Percentiles rank a stretch among this genome's conserved stretches.
Evolutionary conservation across 2,113 vertebrate species (phyloP).

Genomic region (Sminthopsis crassicaudata): DNA sequence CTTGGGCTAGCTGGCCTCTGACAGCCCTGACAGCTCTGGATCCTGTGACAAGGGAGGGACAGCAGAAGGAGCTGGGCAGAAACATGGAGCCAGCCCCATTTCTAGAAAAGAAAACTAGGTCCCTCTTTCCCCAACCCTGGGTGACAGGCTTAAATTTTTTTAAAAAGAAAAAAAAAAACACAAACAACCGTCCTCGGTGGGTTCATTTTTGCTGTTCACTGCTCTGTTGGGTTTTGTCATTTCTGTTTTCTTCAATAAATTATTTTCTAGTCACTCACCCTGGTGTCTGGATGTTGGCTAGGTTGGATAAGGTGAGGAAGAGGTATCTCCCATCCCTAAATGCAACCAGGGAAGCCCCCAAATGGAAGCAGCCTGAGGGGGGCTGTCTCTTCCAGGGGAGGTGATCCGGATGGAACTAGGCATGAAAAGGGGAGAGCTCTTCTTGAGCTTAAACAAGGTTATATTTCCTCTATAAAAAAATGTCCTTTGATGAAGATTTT

Average conservation of each 20-base stretch:
- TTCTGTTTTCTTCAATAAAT: conserved; percentile 89
- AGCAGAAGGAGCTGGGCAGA: not conserved
- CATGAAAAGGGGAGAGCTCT: not conserved
- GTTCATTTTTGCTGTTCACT: conserved; percentile 82
- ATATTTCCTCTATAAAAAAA: too few relatives aligned
- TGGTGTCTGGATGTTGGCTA: not conserved
- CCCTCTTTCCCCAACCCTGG: conserved; percentile 48
- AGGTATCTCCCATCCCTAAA: not conserved
- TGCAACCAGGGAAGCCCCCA: not conserved
- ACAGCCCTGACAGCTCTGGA: not conserved
- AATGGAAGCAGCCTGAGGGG: not conserved
- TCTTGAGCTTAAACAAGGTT: too few relatives aligned
- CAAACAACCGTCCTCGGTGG: conserved; percentile 69
- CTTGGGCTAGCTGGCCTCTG: not conserved
- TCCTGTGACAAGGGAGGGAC: not conserved
- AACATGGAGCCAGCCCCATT: not conserved
- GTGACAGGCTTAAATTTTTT: conserved; percentile 74
- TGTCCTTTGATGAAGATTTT: too few relatives aligned
- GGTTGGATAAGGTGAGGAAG: not conserved
- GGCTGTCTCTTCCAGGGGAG: not conserved
- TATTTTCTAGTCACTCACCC: conserved; percentile 86
- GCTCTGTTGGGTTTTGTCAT: conserved; percentile 85
- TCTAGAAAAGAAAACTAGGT: not conserved
- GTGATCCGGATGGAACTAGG: not conserved
- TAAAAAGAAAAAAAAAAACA: conserved; percentile 27